Evolutionary conservation across 2,113 vertebrate genomes (phyloP).

Genomic region (Microcebus ravelobensis): DNA sequence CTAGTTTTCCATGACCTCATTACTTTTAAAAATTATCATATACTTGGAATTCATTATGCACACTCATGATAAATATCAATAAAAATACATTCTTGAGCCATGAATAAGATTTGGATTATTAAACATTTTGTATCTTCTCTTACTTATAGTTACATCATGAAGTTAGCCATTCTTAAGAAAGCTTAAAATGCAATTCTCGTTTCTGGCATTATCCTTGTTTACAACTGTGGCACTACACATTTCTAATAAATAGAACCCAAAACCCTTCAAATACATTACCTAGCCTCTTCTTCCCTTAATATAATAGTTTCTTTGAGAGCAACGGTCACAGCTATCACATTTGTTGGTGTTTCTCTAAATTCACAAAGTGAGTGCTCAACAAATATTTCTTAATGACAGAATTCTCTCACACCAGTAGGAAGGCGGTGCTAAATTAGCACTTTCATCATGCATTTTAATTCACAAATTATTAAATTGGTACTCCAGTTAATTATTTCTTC

Average conservation of each 20-base stretch:
- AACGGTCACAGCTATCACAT: background rate
- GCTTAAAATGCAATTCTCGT: background rate
- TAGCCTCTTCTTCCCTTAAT: background rate
- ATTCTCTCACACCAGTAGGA: background rate
- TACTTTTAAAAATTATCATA: background rate
- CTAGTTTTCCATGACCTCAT: background rate
- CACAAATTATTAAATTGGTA: conserved; percentile 29
- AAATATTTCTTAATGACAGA: background rate
- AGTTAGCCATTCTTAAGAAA: background rate
- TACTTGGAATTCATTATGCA: background rate
- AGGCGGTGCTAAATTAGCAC: background rate
- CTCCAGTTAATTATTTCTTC: conserved; percentile 41
- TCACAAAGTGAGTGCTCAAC: background rate
- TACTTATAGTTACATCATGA: background rate
- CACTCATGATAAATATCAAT: background rate
- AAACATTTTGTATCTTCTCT: background rate
- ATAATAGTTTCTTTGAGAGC: background rate
- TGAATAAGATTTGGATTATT: background rate
- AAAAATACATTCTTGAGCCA: background rate
- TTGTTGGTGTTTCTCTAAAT: background rate
- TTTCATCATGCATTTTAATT: conserved; percentile 11
- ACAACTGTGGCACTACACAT: background rate
- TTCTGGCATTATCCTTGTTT: background rate
- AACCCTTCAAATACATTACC: background rate
- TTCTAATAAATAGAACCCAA: background rate